Percentiles rank a stretch among this genome's conserved stretches.
phyloP scores from a whole-genome alignment of 1,140 invertebrate genomes.

The Hyphantria cunea region DNA sequence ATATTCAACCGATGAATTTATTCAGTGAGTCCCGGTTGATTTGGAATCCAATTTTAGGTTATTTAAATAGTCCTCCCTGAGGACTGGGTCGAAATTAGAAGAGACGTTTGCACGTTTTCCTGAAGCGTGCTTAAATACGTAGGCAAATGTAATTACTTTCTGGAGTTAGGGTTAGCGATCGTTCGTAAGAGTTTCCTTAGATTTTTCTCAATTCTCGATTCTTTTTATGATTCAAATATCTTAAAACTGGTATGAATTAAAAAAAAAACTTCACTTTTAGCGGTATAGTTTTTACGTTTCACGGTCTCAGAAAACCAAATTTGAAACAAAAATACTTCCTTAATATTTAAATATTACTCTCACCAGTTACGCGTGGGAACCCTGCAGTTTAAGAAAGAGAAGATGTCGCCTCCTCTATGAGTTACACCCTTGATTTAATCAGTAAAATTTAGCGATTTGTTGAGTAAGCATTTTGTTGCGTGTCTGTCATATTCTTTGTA shows the following conservation, averaged over 20 bases:
- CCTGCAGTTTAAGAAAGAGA: slow-evolving; percentile 27
- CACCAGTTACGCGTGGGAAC: neutral
- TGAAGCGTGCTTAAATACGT: slow-evolving; percentile 48
- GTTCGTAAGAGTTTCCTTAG: neutral
- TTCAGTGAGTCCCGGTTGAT: slow-evolving; percentile 33
- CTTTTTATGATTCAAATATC: too few relatives aligned
- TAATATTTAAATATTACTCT: too few relatives aligned
- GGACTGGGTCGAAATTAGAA: slow-evolving; percentile 41
- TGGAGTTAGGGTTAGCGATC: slow-evolving; percentile 31
- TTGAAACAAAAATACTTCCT: too few relatives aligned
- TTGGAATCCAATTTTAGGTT: slow-evolving; percentile 49
- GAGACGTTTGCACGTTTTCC: slow-evolving; percentile 49
- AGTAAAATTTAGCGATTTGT: slow-evolving; percentile 28
- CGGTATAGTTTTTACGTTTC: too few relatives aligned
- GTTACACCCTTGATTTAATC: slow-evolving; percentile 47
- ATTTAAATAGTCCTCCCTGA: slow-evolving; percentile 42
- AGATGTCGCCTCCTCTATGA: slow-evolving; percentile 40
- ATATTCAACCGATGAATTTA: slow-evolving; percentile 39
- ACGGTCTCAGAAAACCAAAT: too few relatives aligned
- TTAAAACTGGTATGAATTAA: too few relatives aligned
- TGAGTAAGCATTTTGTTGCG: slow-evolving; percentile 12
- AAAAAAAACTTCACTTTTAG: too few relatives aligned
- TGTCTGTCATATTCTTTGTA: slow-evolving; percentile 4
- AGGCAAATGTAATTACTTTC: slow-evolving; percentile 58
- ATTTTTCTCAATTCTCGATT: too few relatives aligned